Percentiles rank a stretch among this genome's conserved stretches.
These are phyloP conservation scores for Mus pahari DNA, from an alignment of 2,113 vertebrate species.

Conservation along the genomic window DNA sequence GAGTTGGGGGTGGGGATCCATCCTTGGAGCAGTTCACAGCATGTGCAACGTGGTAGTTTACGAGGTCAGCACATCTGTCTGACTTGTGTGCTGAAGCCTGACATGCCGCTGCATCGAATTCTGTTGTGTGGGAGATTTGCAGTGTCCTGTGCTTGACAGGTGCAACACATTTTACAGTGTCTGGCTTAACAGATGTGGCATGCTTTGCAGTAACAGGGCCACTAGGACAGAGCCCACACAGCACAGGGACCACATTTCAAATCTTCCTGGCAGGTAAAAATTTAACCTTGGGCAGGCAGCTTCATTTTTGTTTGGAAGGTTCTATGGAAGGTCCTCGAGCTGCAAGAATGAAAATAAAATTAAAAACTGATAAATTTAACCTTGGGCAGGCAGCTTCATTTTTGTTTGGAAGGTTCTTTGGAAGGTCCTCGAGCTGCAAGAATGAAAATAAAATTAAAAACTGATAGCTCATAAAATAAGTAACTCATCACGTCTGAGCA, in stretches of 20 bases:
- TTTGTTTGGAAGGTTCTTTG: constrained; percentile 20
- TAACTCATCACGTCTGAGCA: neutral
- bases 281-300: neutral
- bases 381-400: neutral
- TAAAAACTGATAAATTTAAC: neutral
- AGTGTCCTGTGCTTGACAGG: neutral
- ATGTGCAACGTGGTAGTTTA: constrained; percentile 62
- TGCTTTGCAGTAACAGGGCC: constrained; percentile 14
- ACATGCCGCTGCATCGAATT: neutral
- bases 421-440: neutral
- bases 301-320: constrained; percentile 25
- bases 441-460: constrained; percentile 6
- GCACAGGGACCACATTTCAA: neutral
- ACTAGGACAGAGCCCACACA: neutral
- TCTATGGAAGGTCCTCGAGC: constrained; percentile 3
- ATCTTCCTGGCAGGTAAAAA: neutral
- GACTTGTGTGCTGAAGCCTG: constrained; percentile 26
- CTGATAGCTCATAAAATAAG: neutral
- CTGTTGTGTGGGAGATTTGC: constrained; percentile 7
- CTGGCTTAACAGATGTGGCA: neutral
- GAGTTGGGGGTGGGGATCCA: neutral
- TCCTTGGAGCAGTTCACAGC: neutral
- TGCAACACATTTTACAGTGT: neutral
- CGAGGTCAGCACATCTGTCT: constrained; percentile 70
- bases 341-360: neutral